Conservation (phyloP, 2,888 invertebrate species). For the Leucophora obtusa region DNA sequence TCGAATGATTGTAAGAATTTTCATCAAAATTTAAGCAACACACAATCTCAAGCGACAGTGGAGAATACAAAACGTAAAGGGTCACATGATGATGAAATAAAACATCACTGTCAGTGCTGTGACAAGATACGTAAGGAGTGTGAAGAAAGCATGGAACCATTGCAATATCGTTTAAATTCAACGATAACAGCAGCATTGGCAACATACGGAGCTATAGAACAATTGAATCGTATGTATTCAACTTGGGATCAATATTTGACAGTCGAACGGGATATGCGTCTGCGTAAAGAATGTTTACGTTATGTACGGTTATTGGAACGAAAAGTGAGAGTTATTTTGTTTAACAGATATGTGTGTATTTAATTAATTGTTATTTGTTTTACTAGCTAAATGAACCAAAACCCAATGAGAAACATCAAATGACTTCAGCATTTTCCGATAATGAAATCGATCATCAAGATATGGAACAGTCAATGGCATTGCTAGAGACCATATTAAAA, state of each 20-base stretch:
- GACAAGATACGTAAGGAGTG: slow-evolving; percentile 74
- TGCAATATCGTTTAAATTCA: slow-evolving; percentile 81
- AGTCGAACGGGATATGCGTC: slow-evolving; percentile 81
- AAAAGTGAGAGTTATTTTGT: slow-evolving; percentile 42
- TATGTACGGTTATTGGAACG: slow-evolving; percentile 86
- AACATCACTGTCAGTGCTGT: slow-evolving; percentile 70
- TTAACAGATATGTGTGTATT: background rate
- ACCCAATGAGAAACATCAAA: slow-evolving; percentile 41
- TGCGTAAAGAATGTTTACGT: slow-evolving; percentile 83
- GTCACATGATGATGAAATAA: slow-evolving; percentile 63
- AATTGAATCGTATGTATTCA: slow-evolving; percentile 87
- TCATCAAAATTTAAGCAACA: slow-evolving; percentile 26
- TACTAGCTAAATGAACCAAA: slow-evolving; percentile 37
- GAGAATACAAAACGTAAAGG: slow-evolving; percentile 22
- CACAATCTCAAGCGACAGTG: slow-evolving; percentile 23
- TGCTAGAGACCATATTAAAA: slow-evolving; percentile 83
- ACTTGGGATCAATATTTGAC: slow-evolving; percentile 82
- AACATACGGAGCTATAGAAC: slow-evolving; percentile 85
- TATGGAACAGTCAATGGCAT: slow-evolving; percentile 79
- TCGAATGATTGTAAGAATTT: slow-evolving; percentile 66
- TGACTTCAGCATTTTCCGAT: slow-evolving; percentile 79
- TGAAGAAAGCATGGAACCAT: slow-evolving; percentile 74
- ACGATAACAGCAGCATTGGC: slow-evolving; percentile 81
- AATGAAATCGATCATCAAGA: slow-evolving; percentile 82
- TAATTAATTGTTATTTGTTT: background rate